Conservation (phyloP, 2,797 vertebrate genomes). For the Melanotaenia parkinsoni region DNA sequence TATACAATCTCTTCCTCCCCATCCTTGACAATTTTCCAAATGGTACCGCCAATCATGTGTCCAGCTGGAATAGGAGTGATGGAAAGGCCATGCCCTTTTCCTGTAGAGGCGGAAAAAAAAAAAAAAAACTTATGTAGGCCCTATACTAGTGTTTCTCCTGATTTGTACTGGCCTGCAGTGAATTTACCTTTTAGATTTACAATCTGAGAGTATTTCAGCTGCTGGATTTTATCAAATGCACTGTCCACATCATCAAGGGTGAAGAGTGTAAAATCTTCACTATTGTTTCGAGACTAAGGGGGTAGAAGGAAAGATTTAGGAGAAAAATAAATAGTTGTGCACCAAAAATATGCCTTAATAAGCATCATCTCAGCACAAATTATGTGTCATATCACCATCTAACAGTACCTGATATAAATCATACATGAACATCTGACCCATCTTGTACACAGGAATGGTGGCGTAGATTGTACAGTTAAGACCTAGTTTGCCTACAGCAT, state of each 20-base stretch:
- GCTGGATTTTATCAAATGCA: constrained; percentile 99
- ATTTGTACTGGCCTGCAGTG: not conserved
- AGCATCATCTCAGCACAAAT: not conserved
- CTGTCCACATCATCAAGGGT: constrained; percentile 96
- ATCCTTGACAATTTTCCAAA: constrained; percentile 99
- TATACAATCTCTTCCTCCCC: constrained; percentile 98
- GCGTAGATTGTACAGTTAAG: constrained; percentile 98
- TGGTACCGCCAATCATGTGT: constrained; percentile 99
- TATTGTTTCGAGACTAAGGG: constrained; percentile 95
- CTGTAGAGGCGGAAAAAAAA: constrained; percentile 67
- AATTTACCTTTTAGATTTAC: constrained; percentile 95
- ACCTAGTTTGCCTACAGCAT: constrained; percentile 96
- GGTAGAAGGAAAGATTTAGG: constrained; percentile 21
- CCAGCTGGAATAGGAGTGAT: constrained; percentile 97
- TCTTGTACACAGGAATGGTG: constrained; percentile 98
- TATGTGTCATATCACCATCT: not conserved
- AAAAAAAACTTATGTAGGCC: not conserved
- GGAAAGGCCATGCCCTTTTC: constrained; percentile 98
- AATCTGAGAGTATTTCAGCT: constrained; percentile 98
- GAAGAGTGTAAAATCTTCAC: constrained; percentile 96
- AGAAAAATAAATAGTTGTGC: not conserved
- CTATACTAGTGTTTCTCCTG: not conserved
- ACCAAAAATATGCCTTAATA: not conserved
- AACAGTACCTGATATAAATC: constrained; percentile 94
- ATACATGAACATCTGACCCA: constrained; percentile 99